Evolutionary conservation across 2,888 invertebrate species (phyloP).

Genomic region (Apomyelois bistriatella): DNA sequence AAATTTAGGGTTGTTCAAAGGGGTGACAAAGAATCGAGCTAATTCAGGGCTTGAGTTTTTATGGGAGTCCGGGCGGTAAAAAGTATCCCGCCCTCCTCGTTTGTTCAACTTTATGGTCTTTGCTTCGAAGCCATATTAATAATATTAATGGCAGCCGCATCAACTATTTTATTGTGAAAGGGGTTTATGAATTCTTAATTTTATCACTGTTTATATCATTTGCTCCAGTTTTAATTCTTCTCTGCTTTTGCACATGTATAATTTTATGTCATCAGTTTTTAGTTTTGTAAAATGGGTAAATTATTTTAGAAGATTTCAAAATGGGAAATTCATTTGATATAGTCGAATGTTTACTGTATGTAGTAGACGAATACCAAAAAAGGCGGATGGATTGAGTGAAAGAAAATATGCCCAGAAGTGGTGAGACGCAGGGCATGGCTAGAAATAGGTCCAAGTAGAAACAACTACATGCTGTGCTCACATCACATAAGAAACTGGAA

Average conservation of each 20-base stretch:
- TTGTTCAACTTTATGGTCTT: conserved; percentile 75
- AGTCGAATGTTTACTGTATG: too few relatives aligned
- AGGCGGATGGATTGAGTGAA: too few relatives aligned
- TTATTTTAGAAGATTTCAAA: too few relatives aligned
- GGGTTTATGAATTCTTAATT: conserved; percentile 58
- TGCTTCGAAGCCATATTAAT: conserved; percentile 71
- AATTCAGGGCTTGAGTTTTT: conserved; percentile 78
- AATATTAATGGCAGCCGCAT: conserved; percentile 72
- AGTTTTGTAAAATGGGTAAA: neutral
- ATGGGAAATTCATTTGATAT: too few relatives aligned
- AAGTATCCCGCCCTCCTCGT: conserved; percentile 79
- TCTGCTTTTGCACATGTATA: neutral
- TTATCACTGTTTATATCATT: conserved; percentile 37
- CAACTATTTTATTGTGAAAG: conserved; percentile 53
- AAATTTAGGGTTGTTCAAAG: conserved; percentile 76
- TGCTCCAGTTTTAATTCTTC: conserved; percentile 13
- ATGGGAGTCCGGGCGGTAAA: conserved; percentile 75
- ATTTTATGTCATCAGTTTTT: conserved; percentile 1
- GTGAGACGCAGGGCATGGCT: too few relatives aligned
- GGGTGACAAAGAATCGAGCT: conserved; percentile 80
- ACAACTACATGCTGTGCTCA: too few relatives aligned
- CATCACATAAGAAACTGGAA: too few relatives aligned
- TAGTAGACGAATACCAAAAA: too few relatives aligned
- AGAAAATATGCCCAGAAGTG: too few relatives aligned
- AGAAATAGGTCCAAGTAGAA: too few relatives aligned